These are phyloP conservation scores for Operophtera brumata DNA, from an alignment of 2,888 invertebrate species.

Conservation along the genomic window DNA sequence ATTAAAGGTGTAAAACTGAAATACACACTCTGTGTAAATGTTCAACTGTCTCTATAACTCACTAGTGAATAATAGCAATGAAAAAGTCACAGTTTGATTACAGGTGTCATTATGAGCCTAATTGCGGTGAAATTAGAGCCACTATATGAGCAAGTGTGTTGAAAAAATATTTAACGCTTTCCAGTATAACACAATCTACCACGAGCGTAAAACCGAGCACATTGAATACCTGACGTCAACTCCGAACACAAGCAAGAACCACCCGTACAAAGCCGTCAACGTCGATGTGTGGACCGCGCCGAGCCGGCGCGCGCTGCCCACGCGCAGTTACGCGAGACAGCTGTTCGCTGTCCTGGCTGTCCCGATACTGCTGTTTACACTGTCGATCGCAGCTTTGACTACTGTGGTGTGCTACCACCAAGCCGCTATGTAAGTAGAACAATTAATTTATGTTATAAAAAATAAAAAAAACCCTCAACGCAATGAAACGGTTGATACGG, in stretches of 20 bases:
- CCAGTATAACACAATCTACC: constrained; percentile 72
- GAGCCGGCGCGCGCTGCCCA: constrained; percentile 81
- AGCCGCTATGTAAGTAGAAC: constrained; percentile 86
- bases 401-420: constrained; percentile 88
- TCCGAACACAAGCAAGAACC: constrained; percentile 43
- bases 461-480: no score
- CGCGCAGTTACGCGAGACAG: constrained; percentile 85
- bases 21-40: no score
- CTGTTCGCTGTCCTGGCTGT: constrained; percentile 85
- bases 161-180: constrained; percentile 19
- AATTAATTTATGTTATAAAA: no score
- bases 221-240: constrained; percentile 61
- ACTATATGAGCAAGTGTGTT: no score
- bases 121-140: no score
- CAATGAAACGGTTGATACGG: no score
- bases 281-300: constrained; percentile 82
- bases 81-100: no score
- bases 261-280: constrained; percentile 33
- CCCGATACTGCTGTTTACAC: constrained; percentile 84
- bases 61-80: no score
- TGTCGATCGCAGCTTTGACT: constrained; percentile 84
- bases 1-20: no score
- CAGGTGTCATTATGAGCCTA: no score
- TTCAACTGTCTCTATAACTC: no score
- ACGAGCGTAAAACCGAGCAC: constrained; percentile 55